These are phyloP conservation scores for Hydriomena furcata DNA, from an alignment of 2,888 invertebrate species.

Conservation along the genomic window DNA sequence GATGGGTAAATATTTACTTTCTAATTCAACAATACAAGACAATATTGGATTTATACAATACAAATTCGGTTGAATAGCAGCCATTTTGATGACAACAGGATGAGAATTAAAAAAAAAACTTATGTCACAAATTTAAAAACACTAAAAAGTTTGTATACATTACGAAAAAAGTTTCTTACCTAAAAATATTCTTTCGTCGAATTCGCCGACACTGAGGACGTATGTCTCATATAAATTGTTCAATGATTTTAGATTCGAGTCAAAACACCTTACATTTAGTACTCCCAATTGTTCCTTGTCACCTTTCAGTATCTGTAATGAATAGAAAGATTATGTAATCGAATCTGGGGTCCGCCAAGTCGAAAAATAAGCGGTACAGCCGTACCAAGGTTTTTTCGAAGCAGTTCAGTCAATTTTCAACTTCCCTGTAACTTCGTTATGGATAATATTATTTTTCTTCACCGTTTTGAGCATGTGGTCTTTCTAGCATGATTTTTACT, in stretches of 20 bases:
- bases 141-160: too few relatives aligned
- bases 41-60: constrained; percentile 53
- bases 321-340: neutral
- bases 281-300: constrained; percentile 88
- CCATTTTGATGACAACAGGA: constrained; percentile 10
- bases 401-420: too few relatives aligned
- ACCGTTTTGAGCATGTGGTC: too few relatives aligned
- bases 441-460: too few relatives aligned
- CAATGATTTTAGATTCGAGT: constrained; percentile 92
- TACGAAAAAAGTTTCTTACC: constrained; percentile 77
- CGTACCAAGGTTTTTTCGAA: too few relatives aligned
- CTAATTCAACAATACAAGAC: constrained; percentile 50
- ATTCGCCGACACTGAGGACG: constrained; percentile 95
- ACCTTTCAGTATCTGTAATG: constrained; percentile 87
- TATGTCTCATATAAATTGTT: constrained; percentile 95
- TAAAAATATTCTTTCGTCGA: constrained; percentile 98
- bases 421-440: too few relatives aligned
- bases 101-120: too few relatives aligned
- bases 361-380: too few relatives aligned
- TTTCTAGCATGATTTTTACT: too few relatives aligned
- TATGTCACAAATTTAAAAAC: too few relatives aligned
- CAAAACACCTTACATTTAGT: constrained; percentile 91
- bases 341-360: too few relatives aligned
- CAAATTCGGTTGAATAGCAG: constrained; percentile 33
- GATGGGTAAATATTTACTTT: constrained; percentile 34